Base-by-base conservation (phyloP, 1,140 invertebrate species). In the Leptinotarsa undecemlineata region DNA sequence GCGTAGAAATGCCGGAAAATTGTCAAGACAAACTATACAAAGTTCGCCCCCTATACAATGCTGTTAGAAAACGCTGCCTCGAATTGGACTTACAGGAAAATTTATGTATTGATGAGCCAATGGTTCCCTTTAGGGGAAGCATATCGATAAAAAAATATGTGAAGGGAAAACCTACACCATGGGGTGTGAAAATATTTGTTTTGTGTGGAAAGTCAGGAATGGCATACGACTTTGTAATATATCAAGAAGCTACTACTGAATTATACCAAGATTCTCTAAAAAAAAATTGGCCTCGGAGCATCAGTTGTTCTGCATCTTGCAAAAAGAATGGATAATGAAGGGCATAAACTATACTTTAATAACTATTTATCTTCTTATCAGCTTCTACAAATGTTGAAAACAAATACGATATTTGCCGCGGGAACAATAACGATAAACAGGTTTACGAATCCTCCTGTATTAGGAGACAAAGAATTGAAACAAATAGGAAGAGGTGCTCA, bases 111-210 rank as follows among this genome's bases (percentile, higher is more conserved):
- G 62, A 21, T 60, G 3, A 42, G 20, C 4, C 67, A 60, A 72
- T 67, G 19, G 8, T 68, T 6, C 60, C 60, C 60, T 68, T 66
- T 42, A 60, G 42, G n/a, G 61, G 60, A 47, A 42, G 21, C 19
- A 60, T 72, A 13, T 66, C 71, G 15, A 72, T 72, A 13, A 71
- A 60, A 5, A 71, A 76, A 64, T 76, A 76, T 73, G 47, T 76
- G 5, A 76, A 76, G 47, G 71, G 26, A 14, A 73, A 73, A 61
- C 74, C 48, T 19, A 47, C 42, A 33, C 71, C 60, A 51, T 73
- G 71, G 70, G 74, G 61, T n/a, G 42, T 73, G 23, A 68, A 76
- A 76, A 48, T 42, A 19, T 76, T 72, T 73, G 33, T 76, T 15
- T 48, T 72, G 21, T 76, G 21, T 73, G 71, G 60, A 17, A 73